phyloP scores from a whole-genome alignment of 2,888 invertebrate genomes.

The Aphodius sticticus region DNA sequence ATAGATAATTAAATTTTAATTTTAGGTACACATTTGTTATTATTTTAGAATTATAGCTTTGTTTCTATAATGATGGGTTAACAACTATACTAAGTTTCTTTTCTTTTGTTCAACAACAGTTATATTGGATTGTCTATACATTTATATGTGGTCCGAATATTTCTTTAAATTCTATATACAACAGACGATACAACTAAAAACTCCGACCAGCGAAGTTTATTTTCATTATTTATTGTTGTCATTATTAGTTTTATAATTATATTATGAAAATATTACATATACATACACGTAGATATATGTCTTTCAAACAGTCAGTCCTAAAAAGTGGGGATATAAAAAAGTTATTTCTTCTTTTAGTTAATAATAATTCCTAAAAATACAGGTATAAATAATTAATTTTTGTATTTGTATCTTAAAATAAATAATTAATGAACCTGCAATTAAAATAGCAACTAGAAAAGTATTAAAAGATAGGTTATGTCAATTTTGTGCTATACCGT shows the following conservation, averaged over 20 bases:
- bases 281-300: neutral
- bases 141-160: conserved; percentile 44
- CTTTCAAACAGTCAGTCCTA: conserved; percentile 1
- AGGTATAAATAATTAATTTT: neutral
- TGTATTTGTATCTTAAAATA: too few relatives aligned
- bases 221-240: conserved; percentile 20
- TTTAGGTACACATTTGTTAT: conserved; percentile 20
- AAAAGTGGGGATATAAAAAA: conserved; percentile 16
- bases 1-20: conserved; percentile 7
- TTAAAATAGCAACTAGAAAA: too few relatives aligned
- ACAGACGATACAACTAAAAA: conserved; percentile 35
- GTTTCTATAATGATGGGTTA: conserved; percentile 8
- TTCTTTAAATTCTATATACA: conserved; percentile 27
- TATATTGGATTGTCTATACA: conserved; percentile 45
- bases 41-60: conserved; percentile 18
- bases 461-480: too few relatives aligned
- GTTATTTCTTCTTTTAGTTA: conserved; percentile 9
- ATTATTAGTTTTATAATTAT: conserved; percentile 4
- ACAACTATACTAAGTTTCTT: conserved; percentile 30
- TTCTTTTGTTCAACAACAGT: neutral
- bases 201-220: conserved; percentile 45
- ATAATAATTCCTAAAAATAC: neutral
- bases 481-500: too few relatives aligned
- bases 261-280: conserved; percentile 9
- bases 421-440: too few relatives aligned